Conservation (phyloP, 2,888 invertebrate genomes). For the Drosophila differens region DNA sequence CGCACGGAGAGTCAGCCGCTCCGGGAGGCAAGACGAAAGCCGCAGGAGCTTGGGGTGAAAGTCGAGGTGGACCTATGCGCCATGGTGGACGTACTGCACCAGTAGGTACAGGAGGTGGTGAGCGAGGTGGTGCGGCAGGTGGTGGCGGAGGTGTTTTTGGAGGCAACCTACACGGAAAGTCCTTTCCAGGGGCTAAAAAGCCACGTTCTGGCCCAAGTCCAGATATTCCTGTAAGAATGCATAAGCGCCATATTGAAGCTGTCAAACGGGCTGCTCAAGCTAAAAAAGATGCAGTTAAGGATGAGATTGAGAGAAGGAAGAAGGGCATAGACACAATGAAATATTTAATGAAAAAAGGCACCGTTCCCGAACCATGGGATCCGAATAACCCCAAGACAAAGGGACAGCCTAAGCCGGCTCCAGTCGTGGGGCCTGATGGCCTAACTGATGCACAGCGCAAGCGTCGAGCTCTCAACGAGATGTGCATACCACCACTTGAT, state of each 20-base stretch:
- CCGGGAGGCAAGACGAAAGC: constrained; percentile 30
- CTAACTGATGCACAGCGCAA: constrained; percentile 52
- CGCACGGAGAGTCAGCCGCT: constrained; percentile 44
- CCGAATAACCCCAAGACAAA: constrained; percentile 19
- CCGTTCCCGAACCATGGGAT: constrained; percentile 47
- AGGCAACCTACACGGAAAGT: constrained; percentile 13
- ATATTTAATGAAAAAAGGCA: constrained; percentile 52
- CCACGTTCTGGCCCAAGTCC: constrained; percentile 2
- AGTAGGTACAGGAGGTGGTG: constrained; percentile 2
- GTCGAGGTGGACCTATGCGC: constrained; percentile 29
- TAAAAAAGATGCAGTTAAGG: constrained; percentile 17
- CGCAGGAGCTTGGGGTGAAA: constrained; percentile 13
- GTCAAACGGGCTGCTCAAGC: constrained; percentile 23
- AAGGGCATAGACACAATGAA: constrained; percentile 61
- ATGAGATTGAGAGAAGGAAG: constrained; percentile 26
- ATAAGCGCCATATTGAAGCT: constrained; percentile 28
- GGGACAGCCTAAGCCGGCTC: not conserved
- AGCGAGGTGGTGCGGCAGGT: not conserved
- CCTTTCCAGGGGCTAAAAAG: constrained; percentile 26
- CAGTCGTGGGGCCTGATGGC: constrained; percentile 51
- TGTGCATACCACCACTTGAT: constrained; percentile 60
- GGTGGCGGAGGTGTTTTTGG: not conserved
- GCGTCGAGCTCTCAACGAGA: constrained; percentile 43
- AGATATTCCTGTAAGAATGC: constrained; percentile 39
- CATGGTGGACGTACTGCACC: constrained; percentile 15